Evolutionary conservation across 1,140 invertebrate genomes (phyloP).

Genomic region (Apis dorsata): DNA sequence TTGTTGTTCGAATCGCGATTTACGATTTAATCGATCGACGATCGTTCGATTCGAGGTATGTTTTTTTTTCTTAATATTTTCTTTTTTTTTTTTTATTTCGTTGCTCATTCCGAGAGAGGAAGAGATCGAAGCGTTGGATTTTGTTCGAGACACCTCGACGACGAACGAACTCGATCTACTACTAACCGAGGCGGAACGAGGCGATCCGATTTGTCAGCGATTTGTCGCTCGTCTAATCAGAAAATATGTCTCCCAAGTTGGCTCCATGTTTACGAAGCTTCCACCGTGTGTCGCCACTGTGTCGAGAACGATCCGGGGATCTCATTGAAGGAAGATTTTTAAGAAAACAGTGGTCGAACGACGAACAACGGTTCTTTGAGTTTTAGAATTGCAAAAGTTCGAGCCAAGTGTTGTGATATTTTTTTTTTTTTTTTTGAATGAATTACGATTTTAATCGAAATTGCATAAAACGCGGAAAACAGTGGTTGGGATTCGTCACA

Average conservation of each 20-base stretch:
- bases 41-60: no score
- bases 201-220: slow-evolving; percentile 4
- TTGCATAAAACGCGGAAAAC: not conserved
- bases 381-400: no score
- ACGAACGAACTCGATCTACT: not conserved
- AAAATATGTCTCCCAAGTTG: slow-evolving; percentile 79
- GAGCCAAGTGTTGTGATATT: not conserved
- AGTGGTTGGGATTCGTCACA: slow-evolving; percentile 67
- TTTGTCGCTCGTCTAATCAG: slow-evolving; percentile 66
- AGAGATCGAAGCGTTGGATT: not conserved
- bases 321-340: no score
- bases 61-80: no score
- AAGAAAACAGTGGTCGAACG: not conserved
- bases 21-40: no score
- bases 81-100: no score
- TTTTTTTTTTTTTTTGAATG: not conserved
- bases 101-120: no score
- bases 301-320: not conserved
- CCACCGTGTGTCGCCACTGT: slow-evolving; percentile 1
- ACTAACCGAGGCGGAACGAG: not conserved
- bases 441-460: not conserved
- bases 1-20: no score
- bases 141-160: not conserved
- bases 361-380: not conserved
- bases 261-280: slow-evolving; percentile 20